Percentiles rank a stretch among this genome's conserved stretches.
phyloP scores from a whole-genome alignment of 30 jellyfish, hydroid and myxozoan genomes.

The Turritopsis dohrnii region DNA sequence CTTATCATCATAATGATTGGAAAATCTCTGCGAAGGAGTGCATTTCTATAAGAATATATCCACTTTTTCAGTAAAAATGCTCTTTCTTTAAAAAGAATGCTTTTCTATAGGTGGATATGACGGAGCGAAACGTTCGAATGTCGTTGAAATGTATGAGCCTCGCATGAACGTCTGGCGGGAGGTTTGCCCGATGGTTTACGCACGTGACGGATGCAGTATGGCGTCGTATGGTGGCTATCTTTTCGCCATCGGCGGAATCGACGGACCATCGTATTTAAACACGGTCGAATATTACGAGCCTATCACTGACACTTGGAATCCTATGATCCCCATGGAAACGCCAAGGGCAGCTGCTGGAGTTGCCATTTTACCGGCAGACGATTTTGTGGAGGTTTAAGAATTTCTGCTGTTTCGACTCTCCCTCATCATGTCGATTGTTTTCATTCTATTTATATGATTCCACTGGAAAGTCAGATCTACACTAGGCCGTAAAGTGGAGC shows the following conservation, averaged over 20 bases:
- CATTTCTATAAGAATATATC: not conserved
- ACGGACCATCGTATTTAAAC: conserved; percentile 95
- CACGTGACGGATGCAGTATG: conserved; percentile 93
- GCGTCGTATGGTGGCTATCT: conserved; percentile 82
- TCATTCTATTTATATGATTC: not conserved
- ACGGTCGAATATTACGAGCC: conserved; percentile 95
- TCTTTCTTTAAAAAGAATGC: too few relatives aligned
- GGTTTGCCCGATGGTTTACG: conserved; percentile 66
- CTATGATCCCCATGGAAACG: conserved; percentile 50
- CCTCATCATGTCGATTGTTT: not conserved
- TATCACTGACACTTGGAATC: conserved; percentile 65
- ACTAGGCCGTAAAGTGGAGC: too few relatives aligned
- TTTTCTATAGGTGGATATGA: conserved; percentile 82
- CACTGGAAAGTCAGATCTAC: too few relatives aligned
- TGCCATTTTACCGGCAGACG: conserved; percentile 60
- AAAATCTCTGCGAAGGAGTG: too few relatives aligned
- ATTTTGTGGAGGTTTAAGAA: not conserved
- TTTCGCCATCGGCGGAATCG: conserved; percentile 93
- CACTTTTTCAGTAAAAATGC: too few relatives aligned
- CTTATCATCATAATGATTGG: too few relatives aligned
- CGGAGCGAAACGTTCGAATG: conserved; percentile 71
- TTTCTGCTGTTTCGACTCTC: not conserved
- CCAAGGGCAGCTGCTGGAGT: conserved; percentile 97
- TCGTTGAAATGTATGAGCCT: conserved; percentile 89
- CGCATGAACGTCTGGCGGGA: conserved; percentile 71